Base-by-base conservation (phyloP, 1,140 invertebrate genomes). In the Hormaphis cornu region DNA sequence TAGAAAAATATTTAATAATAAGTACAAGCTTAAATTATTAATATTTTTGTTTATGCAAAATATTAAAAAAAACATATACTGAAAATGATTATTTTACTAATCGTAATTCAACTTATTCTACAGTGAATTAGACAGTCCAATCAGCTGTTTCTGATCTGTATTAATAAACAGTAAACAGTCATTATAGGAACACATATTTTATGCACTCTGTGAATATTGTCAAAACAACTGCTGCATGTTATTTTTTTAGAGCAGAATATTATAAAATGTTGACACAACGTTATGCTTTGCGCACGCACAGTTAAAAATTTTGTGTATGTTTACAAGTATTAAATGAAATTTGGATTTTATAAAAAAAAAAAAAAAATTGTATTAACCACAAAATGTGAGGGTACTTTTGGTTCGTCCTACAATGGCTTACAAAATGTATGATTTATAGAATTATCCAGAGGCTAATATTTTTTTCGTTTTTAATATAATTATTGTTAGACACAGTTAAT, bases 141-240 rank as follows among this genome's bases (percentile, higher is more conserved):
- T 54, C 30, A 54, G 52, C 52, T 54, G 52, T 54, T 54, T 54
- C 52, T 33, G 52, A 54, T 54, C 52, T 54, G 30, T 33, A 54
- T 54, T 35, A 54, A 54, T 54, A 54, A 35, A n/a, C n/a, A n/a
- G n/a, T 54, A 54, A 54, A 35, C 30, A 54, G 28, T 54, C 6
- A 33, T n/a, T 54, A 35, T 22, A 54, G 30, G 52, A 54, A 54
- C 30, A 54, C 30, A 54, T 35, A 54, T 35, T 54, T 20, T 54
- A 22, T 20, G n/a, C n/a, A 56, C 33, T 12, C 53, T 6, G 20
- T 1, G 18, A 22, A 20, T 37, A 37, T 56, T 56, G 53, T 6
- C 4, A 33, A 56, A 56, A 56, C 53, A 56, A n/a, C n/a, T n/a
- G 53, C 53, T 56, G 33, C 20, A 56, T 52, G 33, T 56, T 33